Base-by-base conservation (phyloP, 2,888 invertebrate genomes). In the Mayetiola destructor region DNA sequence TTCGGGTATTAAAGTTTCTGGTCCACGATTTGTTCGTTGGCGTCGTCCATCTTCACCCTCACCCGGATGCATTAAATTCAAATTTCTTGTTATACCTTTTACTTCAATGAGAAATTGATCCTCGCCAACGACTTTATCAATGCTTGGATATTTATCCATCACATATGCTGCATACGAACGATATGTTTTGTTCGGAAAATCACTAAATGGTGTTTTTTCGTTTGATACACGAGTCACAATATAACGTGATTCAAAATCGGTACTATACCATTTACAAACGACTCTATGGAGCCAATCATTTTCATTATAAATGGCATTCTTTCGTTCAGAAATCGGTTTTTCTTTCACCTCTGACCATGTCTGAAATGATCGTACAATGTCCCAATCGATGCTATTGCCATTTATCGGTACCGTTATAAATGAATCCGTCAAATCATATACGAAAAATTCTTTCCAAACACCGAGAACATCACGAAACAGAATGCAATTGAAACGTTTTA, bases 251-350 rank as follows among this genome's bases (percentile, higher is more conserved):
- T 74, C 71, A 1, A 76, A 72, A 14, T 66, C 68, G 12, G 71
- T 71, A 62, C 84, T 75, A 68, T 96, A 96, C 81, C 88, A 91
- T 0, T 95, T 94, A 59, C 83, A 81, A 1, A 97, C 85, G 0
- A 97, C 81, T 42, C 80, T 78, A 62, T 85, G 76, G 29, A 80
- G 73, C 67, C 85, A 91, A 20, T 77, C 77, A 36, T 81, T 77
- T 10, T 75, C 69, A 0, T 73, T 73, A 10, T 87, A 81, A 0
- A 66, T 60, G 54, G 81, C 68, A 0, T 69, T 66, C 27, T 68
- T 65, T 52, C 78, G 74, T 62, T 81, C 78, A 58, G 75, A 72
- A 42, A 72, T 66, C 0, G 74, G 67, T 0, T 77, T 75, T 18
- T 69, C 66, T 0, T 64, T 63, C 0, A 75, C 63, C 2, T 72